Conservation (phyloP, 2,113 vertebrate genomes). For the Ammodytes dubius region DNA sequence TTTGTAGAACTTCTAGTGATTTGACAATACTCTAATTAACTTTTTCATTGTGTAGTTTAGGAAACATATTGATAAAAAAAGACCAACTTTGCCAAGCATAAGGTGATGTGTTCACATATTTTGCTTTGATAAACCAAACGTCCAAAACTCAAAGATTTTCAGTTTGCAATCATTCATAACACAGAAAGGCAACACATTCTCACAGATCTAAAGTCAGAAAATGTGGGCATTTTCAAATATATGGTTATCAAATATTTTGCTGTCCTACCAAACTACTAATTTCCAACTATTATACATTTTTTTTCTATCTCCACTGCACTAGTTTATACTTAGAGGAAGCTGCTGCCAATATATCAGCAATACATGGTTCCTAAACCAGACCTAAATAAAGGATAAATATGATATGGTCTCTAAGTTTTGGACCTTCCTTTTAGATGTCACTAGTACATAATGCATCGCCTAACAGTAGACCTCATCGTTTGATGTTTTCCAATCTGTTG, state of each 20-base stretch:
- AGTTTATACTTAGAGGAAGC: neutral
- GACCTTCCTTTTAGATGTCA: conserved; percentile 60
- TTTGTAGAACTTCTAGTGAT: neutral
- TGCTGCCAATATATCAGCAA: neutral
- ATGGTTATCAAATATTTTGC: neutral
- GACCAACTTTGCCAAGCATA: neutral
- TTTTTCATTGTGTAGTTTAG: neutral
- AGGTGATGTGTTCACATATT: neutral
- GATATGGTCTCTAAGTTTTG: conserved; percentile 44
- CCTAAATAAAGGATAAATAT: neutral
- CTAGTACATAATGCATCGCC: neutral
- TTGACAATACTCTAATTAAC: neutral
- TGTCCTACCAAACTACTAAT: neutral
- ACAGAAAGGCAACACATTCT: neutral
- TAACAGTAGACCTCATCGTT: conserved; percentile 27
- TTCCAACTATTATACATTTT: neutral
- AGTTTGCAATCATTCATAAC: neutral
- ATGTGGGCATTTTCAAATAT: neutral
- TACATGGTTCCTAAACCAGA: neutral
- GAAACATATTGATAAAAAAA: neutral
- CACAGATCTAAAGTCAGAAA: neutral
- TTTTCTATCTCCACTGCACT: neutral
- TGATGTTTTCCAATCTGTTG: conserved; percentile 11
- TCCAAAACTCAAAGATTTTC: neutral
- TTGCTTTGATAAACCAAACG: neutral